phyloP scores from a whole-genome alignment of 2,888 invertebrate genomes.

The Xestia sexstrigata region DNA sequence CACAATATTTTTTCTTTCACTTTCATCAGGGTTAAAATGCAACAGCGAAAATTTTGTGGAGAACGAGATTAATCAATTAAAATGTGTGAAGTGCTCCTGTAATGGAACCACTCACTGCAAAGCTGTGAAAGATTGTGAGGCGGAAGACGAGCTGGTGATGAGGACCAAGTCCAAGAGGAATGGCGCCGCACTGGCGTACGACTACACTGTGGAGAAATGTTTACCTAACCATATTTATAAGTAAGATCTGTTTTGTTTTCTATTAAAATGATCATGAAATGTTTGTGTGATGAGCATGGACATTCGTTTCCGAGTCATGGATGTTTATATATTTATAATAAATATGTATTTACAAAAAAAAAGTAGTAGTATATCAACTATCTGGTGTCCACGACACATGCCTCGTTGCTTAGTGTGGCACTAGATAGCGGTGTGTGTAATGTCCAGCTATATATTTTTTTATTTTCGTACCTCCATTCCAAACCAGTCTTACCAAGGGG shows the following conservation, averaged over 20 bases:
- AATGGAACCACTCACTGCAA: slow-evolving; percentile 61
- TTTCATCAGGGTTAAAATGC: slow-evolving; percentile 49
- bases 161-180: slow-evolving; percentile 30
- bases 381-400: too few relatives aligned
- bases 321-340: too few relatives aligned
- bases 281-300: too few relatives aligned
- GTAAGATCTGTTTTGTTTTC: slow-evolving; percentile 65
- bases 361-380: too few relatives aligned
- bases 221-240: slow-evolving; percentile 74
- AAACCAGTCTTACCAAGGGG: too few relatives aligned
- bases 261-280: too few relatives aligned
- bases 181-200: slow-evolving; percentile 57
- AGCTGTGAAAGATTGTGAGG: slow-evolving; percentile 58
- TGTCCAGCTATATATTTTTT: too few relatives aligned
- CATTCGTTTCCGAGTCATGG: too few relatives aligned
- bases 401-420: too few relatives aligned
- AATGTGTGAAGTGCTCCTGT: slow-evolving; percentile 72
- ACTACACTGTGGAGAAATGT: slow-evolving; percentile 70
- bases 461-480: too few relatives aligned
- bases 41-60: slow-evolving; percentile 28
- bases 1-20: neutral
- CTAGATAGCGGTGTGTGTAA: too few relatives aligned
- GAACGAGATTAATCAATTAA: slow-evolving; percentile 37
- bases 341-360: too few relatives aligned
- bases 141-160: slow-evolving; percentile 31